These are phyloP conservation scores for Callithrix jacchus DNA, from an alignment of 2,113 vertebrate species.

Conservation along the genomic window DNA sequence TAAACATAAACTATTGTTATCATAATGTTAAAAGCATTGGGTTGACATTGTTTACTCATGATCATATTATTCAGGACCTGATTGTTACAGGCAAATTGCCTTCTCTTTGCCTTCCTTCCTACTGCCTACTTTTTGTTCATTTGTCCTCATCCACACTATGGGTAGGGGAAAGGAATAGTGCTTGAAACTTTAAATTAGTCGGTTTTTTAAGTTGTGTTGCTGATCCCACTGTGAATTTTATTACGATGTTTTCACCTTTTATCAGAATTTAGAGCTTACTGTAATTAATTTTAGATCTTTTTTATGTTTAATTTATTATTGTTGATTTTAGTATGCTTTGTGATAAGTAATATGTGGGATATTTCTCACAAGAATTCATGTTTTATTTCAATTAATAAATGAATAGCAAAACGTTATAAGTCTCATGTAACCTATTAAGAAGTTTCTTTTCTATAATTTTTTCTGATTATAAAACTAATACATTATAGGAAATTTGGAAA, in stretches of 20 bases:
- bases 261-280: conserved; percentile 11
- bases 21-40: neutral
- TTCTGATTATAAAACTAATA: conserved; percentile 27
- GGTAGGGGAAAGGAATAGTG: neutral
- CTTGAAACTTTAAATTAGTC: conserved; percentile 17
- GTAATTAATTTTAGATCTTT: neutral
- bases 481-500: conserved; percentile 13
- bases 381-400: conserved; percentile 2
- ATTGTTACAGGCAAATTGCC: neutral
- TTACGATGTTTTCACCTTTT: conserved; percentile 34
- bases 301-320: neutral
- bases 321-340: conserved; percentile 23
- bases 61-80: neutral
- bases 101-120: neutral
- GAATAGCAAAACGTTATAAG: neutral
- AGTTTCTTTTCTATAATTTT: neutral
- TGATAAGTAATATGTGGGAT: neutral
- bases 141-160: neutral
- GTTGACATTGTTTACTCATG: neutral
- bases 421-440: conserved; percentile 19
- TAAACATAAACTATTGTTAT: neutral
- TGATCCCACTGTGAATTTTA: neutral
- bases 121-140: neutral
- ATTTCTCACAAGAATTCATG: conserved; percentile 33
- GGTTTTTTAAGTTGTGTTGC: conserved; percentile 3